Conservation (phyloP, 2,888 invertebrate species). For the Apodemia hepburni region DNA sequence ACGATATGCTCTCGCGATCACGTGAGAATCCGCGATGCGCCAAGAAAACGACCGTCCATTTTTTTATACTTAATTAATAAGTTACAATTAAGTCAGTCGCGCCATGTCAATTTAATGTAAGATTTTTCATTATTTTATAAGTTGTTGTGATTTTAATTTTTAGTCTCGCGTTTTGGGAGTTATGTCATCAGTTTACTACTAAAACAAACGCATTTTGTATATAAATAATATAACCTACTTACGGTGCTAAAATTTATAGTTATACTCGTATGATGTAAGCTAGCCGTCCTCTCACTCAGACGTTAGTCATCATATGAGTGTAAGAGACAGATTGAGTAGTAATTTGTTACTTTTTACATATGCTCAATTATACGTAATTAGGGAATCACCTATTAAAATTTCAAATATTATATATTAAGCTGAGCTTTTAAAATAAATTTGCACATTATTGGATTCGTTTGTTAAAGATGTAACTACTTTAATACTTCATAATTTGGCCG, state of each 20-base stretch:
- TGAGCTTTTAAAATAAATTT: background rate
- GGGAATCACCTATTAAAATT: no score
- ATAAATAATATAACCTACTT: background rate
- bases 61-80: constrained; percentile 42
- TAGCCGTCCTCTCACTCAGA: no score
- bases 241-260: background rate
- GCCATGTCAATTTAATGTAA: constrained; percentile 66
- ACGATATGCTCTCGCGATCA: constrained; percentile 21
- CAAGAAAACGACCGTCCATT: constrained; percentile 45
- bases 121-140: constrained; percentile 41
- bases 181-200: constrained; percentile 22
- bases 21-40: constrained; percentile 35
- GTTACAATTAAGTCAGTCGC: constrained; percentile 69
- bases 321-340: no score
- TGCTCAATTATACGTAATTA: no score
- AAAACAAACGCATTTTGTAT: background rate
- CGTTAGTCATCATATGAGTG: no score
- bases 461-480: background rate
- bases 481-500: no score
- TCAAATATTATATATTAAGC: no score
- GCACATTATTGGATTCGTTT: background rate
- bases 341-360: no score
- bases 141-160: constrained; percentile 49
- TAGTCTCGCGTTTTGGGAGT: constrained; percentile 36
- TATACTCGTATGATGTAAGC: background rate